phyloP scores from a whole-genome alignment of 2,888 invertebrate species.

The Amitus sp. region DNA sequence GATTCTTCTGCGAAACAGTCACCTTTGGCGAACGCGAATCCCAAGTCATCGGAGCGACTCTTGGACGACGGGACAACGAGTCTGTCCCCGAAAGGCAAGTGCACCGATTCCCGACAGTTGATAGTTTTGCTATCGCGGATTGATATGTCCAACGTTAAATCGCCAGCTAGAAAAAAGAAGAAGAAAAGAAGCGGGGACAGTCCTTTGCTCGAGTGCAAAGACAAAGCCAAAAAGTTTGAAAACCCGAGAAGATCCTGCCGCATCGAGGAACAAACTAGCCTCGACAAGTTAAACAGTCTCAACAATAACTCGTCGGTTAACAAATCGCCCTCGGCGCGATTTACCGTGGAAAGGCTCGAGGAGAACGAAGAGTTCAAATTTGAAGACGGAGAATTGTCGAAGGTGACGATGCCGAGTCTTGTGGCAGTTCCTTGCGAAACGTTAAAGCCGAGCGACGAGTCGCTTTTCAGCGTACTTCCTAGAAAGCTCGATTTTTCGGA shows the following conservation, averaged over 20 bases:
- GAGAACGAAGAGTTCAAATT: constrained; percentile 32
- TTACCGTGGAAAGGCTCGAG: constrained; percentile 44
- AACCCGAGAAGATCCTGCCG: constrained; percentile 12
- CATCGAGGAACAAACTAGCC: not conserved
- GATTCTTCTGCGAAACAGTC: too few relatives aligned
- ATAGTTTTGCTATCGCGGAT: constrained; percentile 50
- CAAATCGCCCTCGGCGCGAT: constrained; percentile 29
- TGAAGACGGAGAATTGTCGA: constrained; percentile 19
- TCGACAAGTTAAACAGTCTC: not conserved
- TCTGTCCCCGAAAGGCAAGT: too few relatives aligned
- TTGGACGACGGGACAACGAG: too few relatives aligned
- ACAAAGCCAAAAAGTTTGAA: not conserved
- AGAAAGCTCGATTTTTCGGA: constrained; percentile 33
- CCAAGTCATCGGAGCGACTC: too few relatives aligned
- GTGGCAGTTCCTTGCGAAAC: too few relatives aligned
- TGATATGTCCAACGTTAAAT: constrained; percentile 23
- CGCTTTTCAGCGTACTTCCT: constrained; percentile 20
- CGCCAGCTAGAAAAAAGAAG: constrained; percentile 3
- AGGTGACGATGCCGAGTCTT: constrained; percentile 27
- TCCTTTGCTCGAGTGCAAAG: not conserved
- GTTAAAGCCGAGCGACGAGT: too few relatives aligned
- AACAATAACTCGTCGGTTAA: too few relatives aligned
- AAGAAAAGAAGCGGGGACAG: not conserved
- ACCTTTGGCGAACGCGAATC: too few relatives aligned
- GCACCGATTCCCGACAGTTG: constrained; percentile 26